Evolutionary conservation across 2,888 invertebrate species (phyloP), one percentile per base, ranked within the genome.

Genomic region (Crossocerus cetratus): DNA sequence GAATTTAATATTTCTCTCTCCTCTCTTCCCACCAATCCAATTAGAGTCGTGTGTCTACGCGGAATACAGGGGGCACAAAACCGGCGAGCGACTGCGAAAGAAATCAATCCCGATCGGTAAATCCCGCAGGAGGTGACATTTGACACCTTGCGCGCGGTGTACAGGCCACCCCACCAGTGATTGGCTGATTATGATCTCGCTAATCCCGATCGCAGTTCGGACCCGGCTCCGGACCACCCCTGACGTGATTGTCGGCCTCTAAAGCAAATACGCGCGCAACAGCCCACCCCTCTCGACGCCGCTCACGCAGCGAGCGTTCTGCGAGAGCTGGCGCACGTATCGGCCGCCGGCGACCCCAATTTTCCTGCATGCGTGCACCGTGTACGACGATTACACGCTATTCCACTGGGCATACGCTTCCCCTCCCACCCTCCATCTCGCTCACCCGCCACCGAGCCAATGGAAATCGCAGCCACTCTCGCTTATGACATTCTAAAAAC

Each of bases 131-230:
- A 84, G 71, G 76, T 84, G 88, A 88, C 86, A 89, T 88, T 89
- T 85, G 88, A 88, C 88, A 88, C 88, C 86, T 88, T 77, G 75
- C 78, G 75, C 78, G 11, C 49, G 49, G 69, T 71, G 68, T 68
- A 71, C 65, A 74, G 63, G 66, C 65, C 56, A 60, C 56, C 63
- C 78, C 59, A 67, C 62, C 82, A 83, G 78, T 85, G 87, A 90
- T 90, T 86, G 89, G 86, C 86, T 89, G 89, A 90, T 89, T 89
- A 90, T 88, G 88, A 90, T 89, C 89, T 88, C 80, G 84, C 86
- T 89, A 90, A 87, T 87, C 86, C 84, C 60, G 74, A 74, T 72
- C 77, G 83, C 74, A 67, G 80, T 56, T 73, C 71, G 82, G 71
- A 68, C 32, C 32, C 32, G 77, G 65, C 69, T 74, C 70, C 76